Percentiles rank a stretch among this genome's conserved stretches.
These are phyloP conservation scores for Ptilorrhoa leucosticta DNA, from an alignment of 2,113 vertebrate genomes.

Conservation along the genomic window DNA sequence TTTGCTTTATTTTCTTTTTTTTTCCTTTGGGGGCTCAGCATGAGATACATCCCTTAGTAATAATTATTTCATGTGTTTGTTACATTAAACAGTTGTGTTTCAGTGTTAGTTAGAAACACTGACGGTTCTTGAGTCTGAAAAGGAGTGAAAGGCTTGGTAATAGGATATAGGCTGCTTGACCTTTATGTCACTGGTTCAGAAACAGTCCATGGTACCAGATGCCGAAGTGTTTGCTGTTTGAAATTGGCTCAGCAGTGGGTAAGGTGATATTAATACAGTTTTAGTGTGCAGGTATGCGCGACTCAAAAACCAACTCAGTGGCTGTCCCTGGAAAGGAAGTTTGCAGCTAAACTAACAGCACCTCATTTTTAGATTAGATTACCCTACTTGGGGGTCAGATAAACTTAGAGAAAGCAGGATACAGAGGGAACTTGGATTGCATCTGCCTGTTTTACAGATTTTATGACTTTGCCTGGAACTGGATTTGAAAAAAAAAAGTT, in stretches of 20 bases:
- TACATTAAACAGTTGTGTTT: neutral
- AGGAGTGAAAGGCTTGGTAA: slow-evolving; percentile 20
- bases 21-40: neutral
- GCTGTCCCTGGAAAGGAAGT: neutral
- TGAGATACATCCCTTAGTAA: neutral
- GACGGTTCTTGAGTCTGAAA: neutral
- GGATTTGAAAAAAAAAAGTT: neutral
- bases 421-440: neutral
- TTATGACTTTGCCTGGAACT: neutral
- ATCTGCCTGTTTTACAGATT: neutral
- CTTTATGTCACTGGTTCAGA: slow-evolving; percentile 8
- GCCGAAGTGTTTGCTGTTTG: neutral
- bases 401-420: neutral
- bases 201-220: neutral
- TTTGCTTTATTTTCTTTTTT: neutral
- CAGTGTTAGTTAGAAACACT: neutral
- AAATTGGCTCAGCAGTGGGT: neutral
- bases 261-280: neutral
- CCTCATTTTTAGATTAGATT: neutral
- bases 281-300: neutral
- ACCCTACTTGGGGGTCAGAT: neutral
- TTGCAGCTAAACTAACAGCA: neutral
- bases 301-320: neutral
- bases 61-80: neutral
- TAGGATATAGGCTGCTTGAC: slow-evolving; percentile 5